Base-by-base conservation (phyloP, 2,113 vertebrate species). In the Willisornis vidua region DNA sequence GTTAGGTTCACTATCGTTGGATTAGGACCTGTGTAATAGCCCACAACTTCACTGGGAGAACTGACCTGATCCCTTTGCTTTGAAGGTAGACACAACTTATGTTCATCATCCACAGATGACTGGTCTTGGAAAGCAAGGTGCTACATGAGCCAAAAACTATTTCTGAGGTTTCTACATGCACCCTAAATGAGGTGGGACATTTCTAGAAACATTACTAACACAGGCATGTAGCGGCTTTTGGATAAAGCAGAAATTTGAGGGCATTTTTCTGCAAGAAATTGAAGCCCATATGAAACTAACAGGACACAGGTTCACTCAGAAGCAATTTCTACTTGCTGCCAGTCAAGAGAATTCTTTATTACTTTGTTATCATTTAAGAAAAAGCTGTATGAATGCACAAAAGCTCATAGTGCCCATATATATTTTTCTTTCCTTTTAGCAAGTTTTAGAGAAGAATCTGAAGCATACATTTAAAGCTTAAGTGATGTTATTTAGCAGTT, bases 221-320 rank as follows among this genome's bases (percentile, higher is more conserved):
- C 4, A 39, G 59, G 26, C 11, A 9, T 0, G 1, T 3, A 54
- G 33, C 6, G 11, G 37, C 37, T 86, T 48, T 31, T 17, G n/a
- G 46, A 80, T 29, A 70, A 72, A 28, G n/a, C n/a, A 48, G 33
- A 25, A 54, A 41, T 24, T 48, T 59, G 15, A 78, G 29, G 17
- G 10, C 14, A 13, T 41, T 87, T 58, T 39, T 23, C 52, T 33
- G 7, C 33, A 63, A 58, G 48, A 46, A 68, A 35, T 29, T 45
- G 15, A 49, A 77, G 52, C 9, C 28, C 4, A 3, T 5, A 3
- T 5, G 2, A 20, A 31, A 22, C 5, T 19, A 37, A 33, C 10
- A 37, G 33, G 26, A 72, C 43, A 57, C 10, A 9, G 43, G 25
- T 16, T 95, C 67, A 19, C 67, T 33, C 62, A 45, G 17, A 75